Base-by-base conservation (phyloP, 2,113 vertebrate species). In the Eptesicus fuscus region DNA sequence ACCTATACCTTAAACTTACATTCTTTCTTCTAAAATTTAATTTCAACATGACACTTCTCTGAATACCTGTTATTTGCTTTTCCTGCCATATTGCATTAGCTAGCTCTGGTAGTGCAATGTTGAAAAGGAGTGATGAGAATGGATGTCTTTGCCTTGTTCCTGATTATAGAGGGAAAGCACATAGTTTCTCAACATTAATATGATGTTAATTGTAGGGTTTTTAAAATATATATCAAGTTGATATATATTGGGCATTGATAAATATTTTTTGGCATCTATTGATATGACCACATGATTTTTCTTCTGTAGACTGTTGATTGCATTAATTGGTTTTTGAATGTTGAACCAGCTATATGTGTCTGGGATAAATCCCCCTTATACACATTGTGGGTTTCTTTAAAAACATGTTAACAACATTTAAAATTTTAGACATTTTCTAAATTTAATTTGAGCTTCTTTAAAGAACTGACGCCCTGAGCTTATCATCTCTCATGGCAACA, bases 11-110 rank as follows among this genome's bases (percentile, higher is more conserved):
- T 63, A 71, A 89, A 88, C 11, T 40, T 37, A 76, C 2, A 74
- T 14, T 65, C 17, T 51, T 89, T 80, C 35, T 88, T 67, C 10
- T n/a, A 69, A 96, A 96, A 89, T 91, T 4, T 73, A 91, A 88
- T 87, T 12, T 22, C 9, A 79, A 20, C 18, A 71, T 82, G 11
- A 92, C 56, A 69, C 0, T 88, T 90, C 12, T 79, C 30, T 76
- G 9, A 23, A 5, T 61, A n/a, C 6, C 9, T 63, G 9, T 49
- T 70, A 42, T 44, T 71, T 90, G 25, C 80, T 42, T 71, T 71
- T 71, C 17, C 20, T 56, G 25, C 83, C 32, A 65, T 51, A 79
- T 5, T 91, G 18, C 16, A 44, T 85, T 61, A 71, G 25, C 16
- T 42, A 86, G 17, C 17, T 53, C 63, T 71, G 35, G 28, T 17